Conservation (phyloP, 2,113 vertebrate genomes). For the Jacana jacana region DNA sequence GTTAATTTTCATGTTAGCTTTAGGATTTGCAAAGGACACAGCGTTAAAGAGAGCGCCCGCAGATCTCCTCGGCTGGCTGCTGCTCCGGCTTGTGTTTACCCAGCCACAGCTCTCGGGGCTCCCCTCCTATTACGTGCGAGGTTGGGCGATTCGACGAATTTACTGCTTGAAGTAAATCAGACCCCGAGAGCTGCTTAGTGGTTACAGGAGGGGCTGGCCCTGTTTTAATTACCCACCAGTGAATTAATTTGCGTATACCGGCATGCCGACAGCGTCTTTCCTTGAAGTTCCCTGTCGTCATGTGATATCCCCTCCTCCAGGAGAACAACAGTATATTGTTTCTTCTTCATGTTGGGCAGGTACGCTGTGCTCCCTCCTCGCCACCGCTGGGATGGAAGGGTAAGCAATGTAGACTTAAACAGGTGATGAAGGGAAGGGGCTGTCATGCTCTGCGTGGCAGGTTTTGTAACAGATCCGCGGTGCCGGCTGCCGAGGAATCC, state of each 20-base stretch:
- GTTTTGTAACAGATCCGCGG: neutral
- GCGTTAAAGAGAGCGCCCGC: neutral
- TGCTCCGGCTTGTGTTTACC: neutral
- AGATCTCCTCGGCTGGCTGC: neutral
- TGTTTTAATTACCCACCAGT: slow-evolving; percentile 27
- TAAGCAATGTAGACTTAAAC: neutral
- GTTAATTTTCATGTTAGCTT: slow-evolving; percentile 17
- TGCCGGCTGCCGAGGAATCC: neutral
- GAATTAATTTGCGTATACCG: slow-evolving; percentile 13
- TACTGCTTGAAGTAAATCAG: slow-evolving; percentile 23
- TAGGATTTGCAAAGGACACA: neutral
- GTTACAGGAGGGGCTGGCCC: neutral
- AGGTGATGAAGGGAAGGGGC: neutral
- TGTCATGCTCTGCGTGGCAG: neutral
- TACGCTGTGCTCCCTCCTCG: neutral
- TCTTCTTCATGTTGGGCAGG: neutral
- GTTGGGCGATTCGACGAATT: neutral
- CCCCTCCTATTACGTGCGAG: neutral
- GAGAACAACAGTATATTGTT: neutral
- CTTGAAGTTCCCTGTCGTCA: slow-evolving; percentile 44
- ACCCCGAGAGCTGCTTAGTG: neutral
- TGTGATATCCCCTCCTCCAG: slow-evolving; percentile 36
- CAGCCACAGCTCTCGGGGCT: neutral
- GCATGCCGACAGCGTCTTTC: neutral
- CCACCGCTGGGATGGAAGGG: neutral